phyloP scores from a whole-genome alignment of 2,888 invertebrate species.

The Nomada goodeniana region DNA sequence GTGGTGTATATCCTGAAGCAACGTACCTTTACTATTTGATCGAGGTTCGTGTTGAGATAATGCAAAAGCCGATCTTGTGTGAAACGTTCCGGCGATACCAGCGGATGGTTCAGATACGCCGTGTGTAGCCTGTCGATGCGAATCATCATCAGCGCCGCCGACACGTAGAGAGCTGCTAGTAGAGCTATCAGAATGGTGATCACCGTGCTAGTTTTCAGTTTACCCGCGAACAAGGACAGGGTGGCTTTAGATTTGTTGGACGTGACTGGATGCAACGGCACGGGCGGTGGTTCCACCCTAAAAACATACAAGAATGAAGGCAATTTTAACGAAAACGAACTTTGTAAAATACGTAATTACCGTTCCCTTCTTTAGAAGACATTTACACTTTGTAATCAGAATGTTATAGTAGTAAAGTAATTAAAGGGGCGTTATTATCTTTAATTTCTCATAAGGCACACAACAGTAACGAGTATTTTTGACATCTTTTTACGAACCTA shows the following conservation, averaged over 20 bases:
- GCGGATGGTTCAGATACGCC: constrained; percentile 81
- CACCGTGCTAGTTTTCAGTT: constrained; percentile 76
- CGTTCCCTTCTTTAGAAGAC: no score
- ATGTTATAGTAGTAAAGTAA: no score
- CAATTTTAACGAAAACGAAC: no score
- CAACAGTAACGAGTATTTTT: no score
- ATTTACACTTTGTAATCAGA: no score
- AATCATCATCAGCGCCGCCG: constrained; percentile 82
- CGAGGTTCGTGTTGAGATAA: constrained; percentile 90
- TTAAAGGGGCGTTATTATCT: no score
- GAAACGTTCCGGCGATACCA: constrained; percentile 80
- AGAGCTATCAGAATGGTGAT: constrained; percentile 79
- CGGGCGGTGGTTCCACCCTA: constrained; percentile 70
- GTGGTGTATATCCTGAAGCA: not conserved
- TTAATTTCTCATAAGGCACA: no score
- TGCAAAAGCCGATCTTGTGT: constrained; percentile 80
- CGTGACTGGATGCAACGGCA: constrained; percentile 42
- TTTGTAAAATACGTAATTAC: no score
- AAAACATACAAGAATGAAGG: constrained; percentile 16
- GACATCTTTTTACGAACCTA: no score
- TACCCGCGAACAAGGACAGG: constrained; percentile 50
- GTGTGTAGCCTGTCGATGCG: constrained; percentile 81
- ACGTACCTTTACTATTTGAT: constrained; percentile 92
- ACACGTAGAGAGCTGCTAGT: constrained; percentile 80
- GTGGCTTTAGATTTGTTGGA: constrained; percentile 40